Conservation (phyloP, 1,140 invertebrate species). For the Radopholus similis region DNA sequence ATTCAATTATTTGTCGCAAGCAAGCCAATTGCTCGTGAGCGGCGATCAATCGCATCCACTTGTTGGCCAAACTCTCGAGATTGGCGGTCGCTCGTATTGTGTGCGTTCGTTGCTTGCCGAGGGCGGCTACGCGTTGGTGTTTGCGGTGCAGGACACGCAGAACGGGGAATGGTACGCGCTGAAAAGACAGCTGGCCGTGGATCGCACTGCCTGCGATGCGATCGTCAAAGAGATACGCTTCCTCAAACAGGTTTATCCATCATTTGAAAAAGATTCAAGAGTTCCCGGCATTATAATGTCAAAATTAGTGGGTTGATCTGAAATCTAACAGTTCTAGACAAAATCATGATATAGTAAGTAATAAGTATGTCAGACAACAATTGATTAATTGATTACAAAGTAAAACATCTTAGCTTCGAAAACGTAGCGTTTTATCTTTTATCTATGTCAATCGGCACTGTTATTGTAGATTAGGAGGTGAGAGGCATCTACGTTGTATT, state of each 20-base stretch:
- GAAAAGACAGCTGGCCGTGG: conserved; percentile 50
- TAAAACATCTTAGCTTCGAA: no score
- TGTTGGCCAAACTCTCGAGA: conserved; percentile 43
- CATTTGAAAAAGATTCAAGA: no score
- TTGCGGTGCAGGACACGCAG: conserved; percentile 44
- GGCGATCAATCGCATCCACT: conserved; percentile 16
- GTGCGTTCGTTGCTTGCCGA: conserved; percentile 46
- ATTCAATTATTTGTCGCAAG: conserved; percentile 25
- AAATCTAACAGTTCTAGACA: no score
- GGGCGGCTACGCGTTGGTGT: conserved; percentile 56
- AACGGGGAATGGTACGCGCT: conserved; percentile 46
- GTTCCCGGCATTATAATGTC: no score
- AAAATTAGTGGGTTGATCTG: no score
- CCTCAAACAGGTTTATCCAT: conserved; percentile 47
- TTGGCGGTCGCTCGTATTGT: conserved; percentile 30
- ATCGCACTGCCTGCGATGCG: conserved; percentile 40
- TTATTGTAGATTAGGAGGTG: no score
- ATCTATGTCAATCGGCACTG: no score
- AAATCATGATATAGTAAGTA: no score
- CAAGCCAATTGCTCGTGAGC: conserved; percentile 1
- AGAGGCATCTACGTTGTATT: no score
- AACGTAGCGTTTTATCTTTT: no score
- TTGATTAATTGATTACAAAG: no score
- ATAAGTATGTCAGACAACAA: no score
- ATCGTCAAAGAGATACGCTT: conserved; percentile 50